These are phyloP conservation scores for Polypterus bichir DNA, from an alignment of 2,113 vertebrate genomes.

Conservation along the genomic window DNA sequence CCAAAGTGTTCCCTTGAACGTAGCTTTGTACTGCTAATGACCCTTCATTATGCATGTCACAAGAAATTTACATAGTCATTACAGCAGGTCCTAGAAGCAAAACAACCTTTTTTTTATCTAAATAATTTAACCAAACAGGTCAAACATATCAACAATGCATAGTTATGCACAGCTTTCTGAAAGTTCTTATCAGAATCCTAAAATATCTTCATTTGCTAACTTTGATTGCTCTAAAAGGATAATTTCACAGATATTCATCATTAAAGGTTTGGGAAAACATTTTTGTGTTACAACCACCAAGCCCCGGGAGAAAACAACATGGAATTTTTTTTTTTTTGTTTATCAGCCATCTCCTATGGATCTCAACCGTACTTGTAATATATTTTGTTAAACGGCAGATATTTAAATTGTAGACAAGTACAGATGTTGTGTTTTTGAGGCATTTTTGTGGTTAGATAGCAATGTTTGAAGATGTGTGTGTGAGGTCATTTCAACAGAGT, in stretches of 20 bases:
- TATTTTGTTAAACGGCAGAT: conserved; percentile 38
- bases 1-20: conserved; percentile 55
- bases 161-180: conserved; percentile 20
- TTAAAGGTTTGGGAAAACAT: conserved; percentile 29
- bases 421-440: conserved; percentile 33
- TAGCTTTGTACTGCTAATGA: conserved; percentile 52
- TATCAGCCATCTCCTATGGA: conserved; percentile 25
- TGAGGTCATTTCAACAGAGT: conserved; percentile 45
- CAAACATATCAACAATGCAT: conserved; percentile 13
- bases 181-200: conserved; percentile 29
- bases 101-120: conserved; percentile 50
- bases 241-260: conserved; percentile 50
- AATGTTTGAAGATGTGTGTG: conserved; percentile 43
- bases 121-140: conserved; percentile 29
- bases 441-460: conserved; percentile 41
- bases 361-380: conserved; percentile 34
- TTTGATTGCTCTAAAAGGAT: conserved; percentile 27
- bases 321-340: conserved; percentile 31
- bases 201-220: conserved; percentile 29
- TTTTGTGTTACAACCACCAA: conserved; percentile 31
- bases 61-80: conserved; percentile 48
- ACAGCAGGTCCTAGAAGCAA: conserved; percentile 42
- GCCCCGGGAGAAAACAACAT: conserved; percentile 23
- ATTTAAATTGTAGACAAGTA: conserved; percentile 36
- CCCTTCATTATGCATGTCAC: conserved; percentile 50